Evolutionary conservation across 2,797 vertebrate species (phyloP), one percentile per base, ranked within the genome.

Genomic region (Peromyscus melanophrys): DNA sequence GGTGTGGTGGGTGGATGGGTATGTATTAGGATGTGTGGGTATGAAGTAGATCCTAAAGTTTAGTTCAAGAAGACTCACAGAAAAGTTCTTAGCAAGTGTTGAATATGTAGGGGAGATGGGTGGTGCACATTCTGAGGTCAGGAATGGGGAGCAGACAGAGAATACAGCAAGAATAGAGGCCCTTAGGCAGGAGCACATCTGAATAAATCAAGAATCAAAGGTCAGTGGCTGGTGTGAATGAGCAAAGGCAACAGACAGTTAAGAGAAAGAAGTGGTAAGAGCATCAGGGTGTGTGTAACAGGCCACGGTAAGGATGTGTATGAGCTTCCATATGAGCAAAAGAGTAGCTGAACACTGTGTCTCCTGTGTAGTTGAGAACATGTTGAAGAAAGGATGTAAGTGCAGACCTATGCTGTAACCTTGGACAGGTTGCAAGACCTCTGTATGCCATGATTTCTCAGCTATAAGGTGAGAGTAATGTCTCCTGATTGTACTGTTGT

Each of bases 281-380:
- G 59, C 29, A 59, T 46, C 29, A 16, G 49, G 10, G 4, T n/a
- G 5, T 21, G 4, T 37, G 7, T 37, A 46, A 6, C 27, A 52
- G 77, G 49, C 63, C 73, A 80, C 14, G 37, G 61, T 92, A n/a
- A 95, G 55, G 80, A 67, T 46, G 67, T 90, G 37, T 61, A 59
- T 92, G 37, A 57, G 46, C 59, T 94, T 80, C 49, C 89, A 49
- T 46, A 34, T 77, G 67, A 92, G 80, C 27, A 71, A 89, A 97
- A 84, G 52, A 46, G 57, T 16, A 90, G 6, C 23, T 80, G 65
- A 82, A 55, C n/a, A 77, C n/a, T 84, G 57, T 84, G 57, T 75
- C 86, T 61, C n/a, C 21, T 25, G 1, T 34, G 65, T 40, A 87
- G n/a, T 71, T 94, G 82, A 10, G 49, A 55, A 46, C 34, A 77